Base-by-base conservation (phyloP, 2,113 vertebrate species). In the Cariama cristata region DNA sequence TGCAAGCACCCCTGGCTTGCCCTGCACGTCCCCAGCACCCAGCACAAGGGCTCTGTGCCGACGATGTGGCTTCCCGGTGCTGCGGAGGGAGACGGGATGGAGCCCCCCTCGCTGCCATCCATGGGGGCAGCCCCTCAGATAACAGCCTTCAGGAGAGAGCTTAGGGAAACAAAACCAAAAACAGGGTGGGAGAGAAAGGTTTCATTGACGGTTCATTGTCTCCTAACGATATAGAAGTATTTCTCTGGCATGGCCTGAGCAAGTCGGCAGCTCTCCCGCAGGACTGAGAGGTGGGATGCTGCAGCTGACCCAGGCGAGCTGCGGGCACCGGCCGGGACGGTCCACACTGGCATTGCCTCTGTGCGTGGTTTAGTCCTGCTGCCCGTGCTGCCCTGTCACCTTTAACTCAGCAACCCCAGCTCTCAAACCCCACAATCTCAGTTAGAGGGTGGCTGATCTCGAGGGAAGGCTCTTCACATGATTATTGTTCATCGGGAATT, bases 201-300 rank as follows among this genome's bases (percentile, higher is more conserved):
- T n/a, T 14, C 32, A 0, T 2, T 9, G 4, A 32, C 21, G 47
- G 12, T 16, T 15, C 20, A 1, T 8, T 28, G 45, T 44, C 35
- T 45, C 32, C 58, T 20, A 22, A 32, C 8, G 7, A 7, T 23
- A 35, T 1, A 5, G 14, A 1, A 17, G 8, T 4, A 2, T 35
- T 75, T 40, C 30, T 30, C 35, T 12, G 0, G 58, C 52, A 0
- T 1, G 50, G 58, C 18, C 40, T 0, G n/a, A 16, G 49, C 66
- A 2, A 3, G 1, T 6, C 3, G 0, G 58, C 49, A 13, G 23
- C 49, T 55, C 20, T 35, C 30, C 59, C 4, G 1, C 1, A 1
- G 50, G 13, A 55, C 23, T 15, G 3, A 21, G 50, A 6, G 0
- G 15, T 5, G 69, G 27, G 52, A 8, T 28, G 79, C 66, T 14